These are phyloP conservation scores for Actinemys pallida DNA, from an alignment of 2,113 vertebrate species.

Conservation along the genomic window DNA sequence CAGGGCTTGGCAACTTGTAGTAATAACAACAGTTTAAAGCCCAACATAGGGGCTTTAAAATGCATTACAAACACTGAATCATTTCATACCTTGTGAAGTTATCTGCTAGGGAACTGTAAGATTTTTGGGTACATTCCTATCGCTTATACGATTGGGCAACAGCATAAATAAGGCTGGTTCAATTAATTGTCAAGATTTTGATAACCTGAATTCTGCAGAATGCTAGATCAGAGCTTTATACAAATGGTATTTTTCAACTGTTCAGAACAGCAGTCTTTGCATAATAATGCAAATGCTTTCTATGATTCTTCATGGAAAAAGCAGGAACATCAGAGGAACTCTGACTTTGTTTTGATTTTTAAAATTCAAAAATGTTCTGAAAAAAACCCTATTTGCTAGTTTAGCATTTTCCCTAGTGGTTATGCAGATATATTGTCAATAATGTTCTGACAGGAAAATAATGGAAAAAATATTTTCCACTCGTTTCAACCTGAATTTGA, in stretches of 20 bases:
- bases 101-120: neutral
- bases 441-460: slow-evolving; percentile 47
- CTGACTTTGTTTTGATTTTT: slow-evolving; percentile 38
- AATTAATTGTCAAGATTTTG: slow-evolving; percentile 48
- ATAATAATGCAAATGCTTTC: slow-evolving; percentile 45
- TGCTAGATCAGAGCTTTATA: slow-evolving; percentile 54
- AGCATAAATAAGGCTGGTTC: neutral
- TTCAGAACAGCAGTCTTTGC: neutral
- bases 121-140: slow-evolving; percentile 17
- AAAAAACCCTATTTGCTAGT: slow-evolving; percentile 14
- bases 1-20: neutral
- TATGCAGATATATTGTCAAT: slow-evolving; percentile 20
- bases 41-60: neutral
- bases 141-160: slow-evolving; percentile 31
- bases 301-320: neutral
- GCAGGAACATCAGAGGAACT: slow-evolving; percentile 5
- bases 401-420: slow-evolving; percentile 29
- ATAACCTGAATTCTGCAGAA: neutral
- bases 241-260: slow-evolving; percentile 30
- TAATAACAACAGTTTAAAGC: neutral
- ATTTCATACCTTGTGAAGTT: neutral
- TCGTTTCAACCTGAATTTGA: slow-evolving; percentile 50
- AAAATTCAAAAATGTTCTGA: neutral
- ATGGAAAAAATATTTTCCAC: slow-evolving; percentile 53
- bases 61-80: neutral